These are phyloP conservation scores for Cataglyphis altisquamis DNA, from an alignment of 2,888 invertebrate genomes.

Conservation along the genomic window DNA sequence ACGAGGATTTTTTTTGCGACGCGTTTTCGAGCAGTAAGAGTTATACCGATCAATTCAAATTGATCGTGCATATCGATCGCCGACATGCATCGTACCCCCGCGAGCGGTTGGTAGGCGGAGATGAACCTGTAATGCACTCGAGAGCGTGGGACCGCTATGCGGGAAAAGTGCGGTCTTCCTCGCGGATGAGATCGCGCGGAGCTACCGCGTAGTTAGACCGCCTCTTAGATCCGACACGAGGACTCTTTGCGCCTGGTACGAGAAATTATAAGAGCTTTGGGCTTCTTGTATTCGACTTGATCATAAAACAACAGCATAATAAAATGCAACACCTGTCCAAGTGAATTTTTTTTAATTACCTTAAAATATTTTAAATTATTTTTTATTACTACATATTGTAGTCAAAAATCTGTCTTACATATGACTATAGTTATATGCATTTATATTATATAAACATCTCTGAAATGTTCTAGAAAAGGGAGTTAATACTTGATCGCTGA, in stretches of 20 bases:
- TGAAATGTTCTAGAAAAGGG: not conserved
- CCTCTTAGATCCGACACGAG: slow-evolving; percentile 13
- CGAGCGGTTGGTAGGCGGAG: slow-evolving; percentile 73
- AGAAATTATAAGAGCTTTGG: slow-evolving; percentile 12
- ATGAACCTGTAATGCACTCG: slow-evolving; percentile 77
- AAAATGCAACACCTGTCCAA: not conserved
- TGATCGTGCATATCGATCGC: slow-evolving; percentile 58
- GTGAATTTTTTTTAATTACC: not conserved
- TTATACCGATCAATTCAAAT: slow-evolving; percentile 66
- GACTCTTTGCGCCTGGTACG: slow-evolving; percentile 1
- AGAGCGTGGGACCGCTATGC: slow-evolving; percentile 77
- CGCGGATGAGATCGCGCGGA: slow-evolving; percentile 42
- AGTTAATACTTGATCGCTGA: not conserved
- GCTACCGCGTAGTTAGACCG: slow-evolving; percentile 32
- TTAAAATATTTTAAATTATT: not conserved
- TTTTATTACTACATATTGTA: not conserved
- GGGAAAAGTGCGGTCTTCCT: slow-evolving; percentile 45
- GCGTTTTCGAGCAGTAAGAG: slow-evolving; percentile 30
- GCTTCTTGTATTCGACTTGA: not conserved
- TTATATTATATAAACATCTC: not conserved
- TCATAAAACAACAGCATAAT: not conserved
- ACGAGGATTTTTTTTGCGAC: slow-evolving; percentile 26
- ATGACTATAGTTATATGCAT: not conserved
- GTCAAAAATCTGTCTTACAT: not conserved
- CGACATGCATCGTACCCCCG: slow-evolving; percentile 44